Percentiles rank a stretch among this genome's conserved stretches.
These are phyloP conservation scores for Thripadectes ignobilis DNA, from an alignment of 2,797 vertebrate species.

Conservation along the genomic window DNA sequence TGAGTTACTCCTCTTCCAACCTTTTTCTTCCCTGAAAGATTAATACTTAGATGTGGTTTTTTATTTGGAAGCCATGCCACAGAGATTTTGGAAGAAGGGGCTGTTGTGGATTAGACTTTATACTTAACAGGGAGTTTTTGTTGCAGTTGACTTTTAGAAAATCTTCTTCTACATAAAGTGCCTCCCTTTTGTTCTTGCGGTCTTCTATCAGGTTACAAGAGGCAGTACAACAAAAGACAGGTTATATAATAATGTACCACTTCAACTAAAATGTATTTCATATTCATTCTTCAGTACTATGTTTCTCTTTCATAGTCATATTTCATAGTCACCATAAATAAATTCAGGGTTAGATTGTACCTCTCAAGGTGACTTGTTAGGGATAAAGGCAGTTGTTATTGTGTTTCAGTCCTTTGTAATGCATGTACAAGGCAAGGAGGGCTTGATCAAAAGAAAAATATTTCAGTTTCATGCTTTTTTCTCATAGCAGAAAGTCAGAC, in stretches of 20 bases:
- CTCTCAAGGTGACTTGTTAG: conserved; percentile 48
- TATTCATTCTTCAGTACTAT: conserved; percentile 7
- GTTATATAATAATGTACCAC: neutral
- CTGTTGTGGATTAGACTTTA: neutral
- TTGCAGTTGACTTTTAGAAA: neutral
- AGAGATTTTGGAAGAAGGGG: neutral
- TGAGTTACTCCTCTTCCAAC: neutral
- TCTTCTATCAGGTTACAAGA: neutral
- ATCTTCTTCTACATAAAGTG: neutral
- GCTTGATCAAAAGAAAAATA: conserved; percentile 32
- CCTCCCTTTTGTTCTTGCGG: neutral
- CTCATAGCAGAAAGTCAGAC: neutral
- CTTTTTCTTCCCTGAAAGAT: neutral
- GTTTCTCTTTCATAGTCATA: conserved; percentile 16
- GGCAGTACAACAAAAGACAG: neutral
- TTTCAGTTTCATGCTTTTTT: neutral
- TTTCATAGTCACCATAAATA: conserved; percentile 31
- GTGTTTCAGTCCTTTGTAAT: conserved; percentile 23
- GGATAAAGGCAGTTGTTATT: conserved; percentile 27
- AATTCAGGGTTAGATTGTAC: conserved; percentile 24
- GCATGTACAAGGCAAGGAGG: neutral
- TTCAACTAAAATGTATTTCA: conserved; percentile 17
- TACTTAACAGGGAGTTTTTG: neutral
- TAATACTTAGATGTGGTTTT: neutral
- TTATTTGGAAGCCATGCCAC: neutral